A percentile compares a stretch with the other conserved stretches of the same genome.
Evolutionary conservation across 2,888 invertebrate species (phyloP).

Genomic region (Strigamia transsilvanica): DNA sequence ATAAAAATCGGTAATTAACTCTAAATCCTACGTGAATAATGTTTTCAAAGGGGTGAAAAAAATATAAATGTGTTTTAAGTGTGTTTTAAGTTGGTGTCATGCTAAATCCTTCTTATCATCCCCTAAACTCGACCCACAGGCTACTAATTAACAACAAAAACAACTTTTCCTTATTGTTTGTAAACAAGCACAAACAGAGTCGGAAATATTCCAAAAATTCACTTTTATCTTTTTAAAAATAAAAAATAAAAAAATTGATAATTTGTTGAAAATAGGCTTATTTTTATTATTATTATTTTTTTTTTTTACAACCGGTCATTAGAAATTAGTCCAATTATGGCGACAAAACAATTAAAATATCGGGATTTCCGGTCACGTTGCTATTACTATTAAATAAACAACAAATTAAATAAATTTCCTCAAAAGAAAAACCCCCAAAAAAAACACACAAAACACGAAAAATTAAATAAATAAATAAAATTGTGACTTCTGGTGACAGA

Average conservation of each 20-base stretch:
- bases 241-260: no score
- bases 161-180: not conserved
- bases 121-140: not conserved
- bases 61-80: not conserved
- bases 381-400: no score
- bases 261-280: not conserved
- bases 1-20: constrained; percentile 2
- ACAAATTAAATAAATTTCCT: no score
- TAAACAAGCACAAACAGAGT: not conserved
- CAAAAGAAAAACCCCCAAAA: no score
- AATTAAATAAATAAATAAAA: no score
- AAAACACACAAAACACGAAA: no score
- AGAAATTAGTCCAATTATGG: no score
- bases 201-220: not conserved
- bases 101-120: not conserved
- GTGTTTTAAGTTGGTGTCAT: no score
- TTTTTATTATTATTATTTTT: not conserved
- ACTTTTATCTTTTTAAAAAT: no score
- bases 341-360: no score
- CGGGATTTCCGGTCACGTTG: no score
- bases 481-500: no score
- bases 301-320: not conserved
- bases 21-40: not conserved
- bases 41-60: not conserved
- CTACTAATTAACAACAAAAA: not conserved